Conservation (phyloP, 1,140 invertebrate genomes). For the Pararge aegeria region DNA sequence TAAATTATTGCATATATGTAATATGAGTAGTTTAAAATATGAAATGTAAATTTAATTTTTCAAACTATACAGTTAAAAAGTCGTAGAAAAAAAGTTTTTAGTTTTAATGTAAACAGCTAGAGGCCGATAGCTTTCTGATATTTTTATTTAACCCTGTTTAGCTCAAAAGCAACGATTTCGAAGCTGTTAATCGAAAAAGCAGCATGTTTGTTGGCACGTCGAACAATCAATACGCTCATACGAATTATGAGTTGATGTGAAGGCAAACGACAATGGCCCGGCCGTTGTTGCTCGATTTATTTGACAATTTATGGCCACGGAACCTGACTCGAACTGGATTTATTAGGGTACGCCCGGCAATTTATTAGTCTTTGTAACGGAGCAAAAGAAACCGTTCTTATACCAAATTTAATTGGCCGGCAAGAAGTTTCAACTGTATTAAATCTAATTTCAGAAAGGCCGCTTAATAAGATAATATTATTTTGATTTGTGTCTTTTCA, state of each 20-base stretch:
- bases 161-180: too few species aligned
- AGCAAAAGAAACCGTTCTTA: slow-evolving; percentile 46
- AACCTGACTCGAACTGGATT: slow-evolving; percentile 66
- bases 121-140: too few species aligned
- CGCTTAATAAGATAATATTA: neutral
- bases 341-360: slow-evolving; percentile 65
- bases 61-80: too few species aligned
- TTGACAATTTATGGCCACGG: slow-evolving; percentile 67
- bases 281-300: slow-evolving; percentile 57
- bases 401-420: slow-evolving; percentile 44
- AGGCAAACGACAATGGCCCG: slow-evolving; percentile 30
- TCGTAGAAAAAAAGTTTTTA: too few species aligned
- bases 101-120: too few species aligned
- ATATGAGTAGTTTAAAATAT: too few species aligned
- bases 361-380: slow-evolving; percentile 55
- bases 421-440: slow-evolving; percentile 21
- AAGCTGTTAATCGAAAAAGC: too few species aligned
- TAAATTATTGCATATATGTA: too few species aligned
- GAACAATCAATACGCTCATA: slow-evolving; percentile 23
- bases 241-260: slow-evolving; percentile 29
- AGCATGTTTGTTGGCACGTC: slow-evolving; percentile 3
- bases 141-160: too few species aligned
- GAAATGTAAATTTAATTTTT: too few species aligned
- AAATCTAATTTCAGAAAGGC: neutral
- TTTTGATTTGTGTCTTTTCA: neutral